phyloP scores from a whole-genome alignment of 2,888 invertebrate genomes.

The Plutella xylostella region DNA sequence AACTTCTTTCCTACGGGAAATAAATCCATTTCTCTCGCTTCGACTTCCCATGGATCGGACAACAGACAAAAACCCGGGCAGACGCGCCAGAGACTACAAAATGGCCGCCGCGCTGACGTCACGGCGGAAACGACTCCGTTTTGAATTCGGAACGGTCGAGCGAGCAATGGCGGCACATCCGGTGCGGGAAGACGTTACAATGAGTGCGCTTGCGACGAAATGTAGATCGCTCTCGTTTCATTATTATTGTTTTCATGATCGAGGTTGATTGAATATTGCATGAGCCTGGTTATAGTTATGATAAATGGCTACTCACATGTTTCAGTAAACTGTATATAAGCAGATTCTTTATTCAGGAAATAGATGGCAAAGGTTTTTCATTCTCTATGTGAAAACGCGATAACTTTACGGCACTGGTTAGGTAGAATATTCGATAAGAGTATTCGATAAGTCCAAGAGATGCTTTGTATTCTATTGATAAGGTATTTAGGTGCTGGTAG shows the following conservation, averaged over 20 bases:
- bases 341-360: too few relatives aligned
- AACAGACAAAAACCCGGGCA: conserved; percentile 25
- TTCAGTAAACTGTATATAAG: too few relatives aligned
- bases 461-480: too few relatives aligned
- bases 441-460: too few relatives aligned
- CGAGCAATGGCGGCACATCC: conserved; percentile 68
- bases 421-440: too few relatives aligned
- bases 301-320: too few relatives aligned
- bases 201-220: conserved; percentile 44
- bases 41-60: conserved; percentile 46
- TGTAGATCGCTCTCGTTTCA: conserved; percentile 2
- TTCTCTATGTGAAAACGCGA: too few relatives aligned
- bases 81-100: conserved; percentile 37
- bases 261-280: too few relatives aligned
- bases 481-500: too few relatives aligned
- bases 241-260: neutral
- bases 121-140: conserved; percentile 67
- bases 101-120: conserved; percentile 55
- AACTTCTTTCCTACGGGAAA: conserved; percentile 54
- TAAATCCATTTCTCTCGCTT: conserved; percentile 51
- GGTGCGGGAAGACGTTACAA: conserved; percentile 63
- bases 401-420: too few relatives aligned
- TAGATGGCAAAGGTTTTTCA: too few relatives aligned
- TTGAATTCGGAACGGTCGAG: conserved; percentile 69
- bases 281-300: too few relatives aligned